A percentile compares a stretch with the other conserved stretches of the same genome.
phyloP scores from a whole-genome alignment of 2,797 vertebrate species.

The Nyctalus aviator region DNA sequence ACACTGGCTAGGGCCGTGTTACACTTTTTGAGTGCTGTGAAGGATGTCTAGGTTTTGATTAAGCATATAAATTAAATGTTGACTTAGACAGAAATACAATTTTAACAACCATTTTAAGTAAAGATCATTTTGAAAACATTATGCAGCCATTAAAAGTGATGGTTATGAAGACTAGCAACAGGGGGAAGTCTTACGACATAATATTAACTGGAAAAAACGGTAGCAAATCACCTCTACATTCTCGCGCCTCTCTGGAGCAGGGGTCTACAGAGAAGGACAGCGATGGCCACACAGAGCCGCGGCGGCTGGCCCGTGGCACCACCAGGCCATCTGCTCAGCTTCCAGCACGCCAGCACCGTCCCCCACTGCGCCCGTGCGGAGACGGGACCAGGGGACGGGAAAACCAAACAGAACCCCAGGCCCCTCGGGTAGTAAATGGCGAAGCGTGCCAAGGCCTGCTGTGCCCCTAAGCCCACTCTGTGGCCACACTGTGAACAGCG shows the following conservation, averaged over 20 bases:
- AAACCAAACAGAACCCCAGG: rapidly evolving
- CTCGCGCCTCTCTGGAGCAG: rapidly evolving
- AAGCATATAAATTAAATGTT: slow-evolving; percentile 4
- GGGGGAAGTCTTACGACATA: background rate
- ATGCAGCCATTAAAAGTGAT: background rate
- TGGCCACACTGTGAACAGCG: rapidly evolving
- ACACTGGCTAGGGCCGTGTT: too few species aligned
- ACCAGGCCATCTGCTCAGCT: rapidly evolving
- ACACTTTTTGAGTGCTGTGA: background rate
- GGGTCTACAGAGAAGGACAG: rapidly evolving
- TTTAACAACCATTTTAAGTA: slow-evolving; percentile 58
- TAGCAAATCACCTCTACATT: rapidly evolving
- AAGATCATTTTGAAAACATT: slow-evolving; percentile 52
- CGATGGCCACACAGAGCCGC: rapidly evolving
- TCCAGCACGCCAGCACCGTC: rapidly evolving
- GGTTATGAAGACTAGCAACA: background rate
- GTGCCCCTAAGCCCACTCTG: rapidly evolving
- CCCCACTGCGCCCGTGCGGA: rapidly evolving
- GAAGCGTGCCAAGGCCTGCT: rapidly evolving
- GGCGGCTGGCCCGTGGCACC: too few species aligned
- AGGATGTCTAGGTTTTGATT: background rate
- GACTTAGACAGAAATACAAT: slow-evolving; percentile 38
- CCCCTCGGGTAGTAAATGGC: rapidly evolving
- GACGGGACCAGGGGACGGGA: too few species aligned
- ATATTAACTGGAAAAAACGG: too few species aligned